Evolutionary conservation across 37 sponge, comb jelly and placozoan species (phyloP).

Genomic region (Hexactinellida sp.): DNA sequence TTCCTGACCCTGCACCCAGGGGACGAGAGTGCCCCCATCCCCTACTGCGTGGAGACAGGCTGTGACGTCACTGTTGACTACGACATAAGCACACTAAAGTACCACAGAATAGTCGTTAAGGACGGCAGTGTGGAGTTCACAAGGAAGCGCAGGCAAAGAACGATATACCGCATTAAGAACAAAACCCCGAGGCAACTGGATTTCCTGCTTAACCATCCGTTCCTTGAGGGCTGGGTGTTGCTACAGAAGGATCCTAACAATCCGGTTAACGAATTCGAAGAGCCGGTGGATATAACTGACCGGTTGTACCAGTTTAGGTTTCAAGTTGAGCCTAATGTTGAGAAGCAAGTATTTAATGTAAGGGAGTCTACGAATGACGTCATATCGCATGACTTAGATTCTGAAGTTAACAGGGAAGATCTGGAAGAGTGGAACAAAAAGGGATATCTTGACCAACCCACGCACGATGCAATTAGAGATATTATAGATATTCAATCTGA

Average conservation of each 20-base stretch:
- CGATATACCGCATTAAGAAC: slow-evolving; percentile 56
- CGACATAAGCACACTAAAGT: slow-evolving; percentile 25
- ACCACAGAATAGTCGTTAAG: slow-evolving; percentile 26
- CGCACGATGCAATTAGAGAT: slow-evolving; percentile 12
- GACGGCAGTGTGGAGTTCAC: slow-evolving; percentile 27
- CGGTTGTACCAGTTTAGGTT: slow-evolving; percentile 78
- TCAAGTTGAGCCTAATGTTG: slow-evolving; percentile 33
- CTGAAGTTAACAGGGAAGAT: slow-evolving; percentile 9
- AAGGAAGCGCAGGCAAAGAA: slow-evolving; percentile 32
- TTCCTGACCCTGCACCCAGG: slow-evolving; percentile 62
- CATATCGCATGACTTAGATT: slow-evolving; percentile 16
- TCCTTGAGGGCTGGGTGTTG: slow-evolving; percentile 66
- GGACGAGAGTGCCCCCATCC: slow-evolving; percentile 75
- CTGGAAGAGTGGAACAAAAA: background rate
- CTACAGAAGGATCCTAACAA: slow-evolving; percentile 38
- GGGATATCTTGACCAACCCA: background rate
- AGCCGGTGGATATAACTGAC: slow-evolving; percentile 89
- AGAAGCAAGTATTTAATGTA: slow-evolving; percentile 60
- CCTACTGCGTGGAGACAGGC: slow-evolving; percentile 68
- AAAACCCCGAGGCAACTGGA: slow-evolving; percentile 48
- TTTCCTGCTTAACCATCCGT: slow-evolving; percentile 75
- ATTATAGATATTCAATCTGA: slow-evolving; percentile 17
- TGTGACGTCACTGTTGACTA: slow-evolving; percentile 44
- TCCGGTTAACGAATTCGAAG: slow-evolving; percentile 48
- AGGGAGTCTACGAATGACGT: slow-evolving; percentile 36